Conservation (phyloP, 2,113 vertebrate genomes). For the Nycticryphes semicollaris region DNA sequence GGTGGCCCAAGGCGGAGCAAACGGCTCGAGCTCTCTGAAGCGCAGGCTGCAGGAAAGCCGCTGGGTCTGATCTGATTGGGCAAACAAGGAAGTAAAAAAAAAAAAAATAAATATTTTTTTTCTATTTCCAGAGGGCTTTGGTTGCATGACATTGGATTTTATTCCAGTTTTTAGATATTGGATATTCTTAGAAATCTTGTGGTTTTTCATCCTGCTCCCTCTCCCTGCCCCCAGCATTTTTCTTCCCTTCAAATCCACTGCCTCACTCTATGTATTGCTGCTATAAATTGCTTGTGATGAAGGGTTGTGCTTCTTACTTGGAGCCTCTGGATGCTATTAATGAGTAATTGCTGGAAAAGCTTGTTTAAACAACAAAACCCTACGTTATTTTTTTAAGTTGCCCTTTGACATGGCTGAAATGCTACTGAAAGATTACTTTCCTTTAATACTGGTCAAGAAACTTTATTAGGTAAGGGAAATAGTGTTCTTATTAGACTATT, state of each 20-base stretch:
- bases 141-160: neutral
- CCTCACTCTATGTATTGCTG: neutral
- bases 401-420: slow-evolving; percentile 24
- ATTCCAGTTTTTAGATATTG: neutral
- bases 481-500: neutral
- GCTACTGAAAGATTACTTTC: neutral
- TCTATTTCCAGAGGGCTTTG: neutral
- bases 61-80: neutral
- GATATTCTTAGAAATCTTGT: neutral
- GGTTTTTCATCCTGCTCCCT: neutral
- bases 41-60: neutral
- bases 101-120: neutral
- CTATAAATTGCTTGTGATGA: slow-evolving; percentile 16
- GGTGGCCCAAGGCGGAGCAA: neutral
- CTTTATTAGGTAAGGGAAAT: neutral
- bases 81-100: neutral
- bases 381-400: neutral
- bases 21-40: neutral
- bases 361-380: slow-evolving; percentile 24
- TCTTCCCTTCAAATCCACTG: neutral
- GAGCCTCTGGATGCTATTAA: slow-evolving; percentile 28
- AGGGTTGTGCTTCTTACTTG: neutral
- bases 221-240: neutral
- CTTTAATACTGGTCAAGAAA: neutral
- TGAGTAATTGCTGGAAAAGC: slow-evolving; percentile 28